A percentile compares a stretch with the other conserved stretches of the same genome.
Conservation (phyloP, 2,888 invertebrate species). For the Hofmannophila pseudospretella region DNA sequence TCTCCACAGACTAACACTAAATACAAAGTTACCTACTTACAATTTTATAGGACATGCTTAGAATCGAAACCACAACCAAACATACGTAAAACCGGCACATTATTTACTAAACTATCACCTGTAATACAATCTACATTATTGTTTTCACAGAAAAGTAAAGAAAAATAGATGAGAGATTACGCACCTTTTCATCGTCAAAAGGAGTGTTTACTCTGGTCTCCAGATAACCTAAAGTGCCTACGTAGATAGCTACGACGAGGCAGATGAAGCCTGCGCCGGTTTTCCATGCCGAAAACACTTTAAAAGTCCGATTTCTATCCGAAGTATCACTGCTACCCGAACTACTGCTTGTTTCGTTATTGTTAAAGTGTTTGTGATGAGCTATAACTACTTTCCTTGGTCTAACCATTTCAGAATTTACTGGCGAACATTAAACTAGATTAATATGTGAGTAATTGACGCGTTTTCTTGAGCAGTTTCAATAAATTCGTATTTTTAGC, state of each 20-base stretch:
- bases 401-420: slow-evolving; percentile 43
- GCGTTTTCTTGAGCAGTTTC: slow-evolving; percentile 23
- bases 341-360: slow-evolving; percentile 51
- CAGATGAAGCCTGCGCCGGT: slow-evolving; percentile 79
- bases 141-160: background rate
- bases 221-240: slow-evolving; percentile 88
- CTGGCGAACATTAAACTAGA: slow-evolving; percentile 15
- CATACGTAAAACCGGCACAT: too few relatives aligned
- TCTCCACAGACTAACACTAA: too few relatives aligned
- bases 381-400: slow-evolving; percentile 43
- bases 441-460: slow-evolving; percentile 29
- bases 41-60: too few relatives aligned
- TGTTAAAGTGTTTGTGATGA: slow-evolving; percentile 35
- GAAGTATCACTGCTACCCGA: slow-evolving; percentile 40
- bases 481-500: slow-evolving; percentile 12
- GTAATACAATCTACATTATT: too few relatives aligned
- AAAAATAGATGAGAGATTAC: background rate
- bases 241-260: slow-evolving; percentile 83
- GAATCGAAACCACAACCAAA: too few relatives aligned
- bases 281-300: slow-evolving; percentile 73
- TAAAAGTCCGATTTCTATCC: slow-evolving; percentile 29
- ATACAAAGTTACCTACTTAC: too few relatives aligned
- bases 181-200: slow-evolving; percentile 86
- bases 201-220: slow-evolving; percentile 94
- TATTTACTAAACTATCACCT: too few relatives aligned